phyloP scores from a whole-genome alignment of 2,797 vertebrate genomes.

The Syngnathus rostellatus region DNA sequence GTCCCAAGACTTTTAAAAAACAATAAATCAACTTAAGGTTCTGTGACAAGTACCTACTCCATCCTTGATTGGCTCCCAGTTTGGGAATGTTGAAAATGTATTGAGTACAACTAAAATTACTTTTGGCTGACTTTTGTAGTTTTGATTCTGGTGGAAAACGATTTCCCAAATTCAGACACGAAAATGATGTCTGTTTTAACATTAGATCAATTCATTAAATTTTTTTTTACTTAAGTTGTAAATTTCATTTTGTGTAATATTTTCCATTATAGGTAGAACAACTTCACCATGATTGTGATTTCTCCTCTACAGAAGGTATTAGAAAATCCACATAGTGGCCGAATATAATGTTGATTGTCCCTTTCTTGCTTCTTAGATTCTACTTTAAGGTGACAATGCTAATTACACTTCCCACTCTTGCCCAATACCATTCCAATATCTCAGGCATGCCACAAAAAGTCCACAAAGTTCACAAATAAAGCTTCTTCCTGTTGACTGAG shows the following conservation, averaged over 20 bases:
- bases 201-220: no score
- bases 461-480: not conserved
- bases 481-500: constrained; percentile 8
- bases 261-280: no score
- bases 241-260: no score
- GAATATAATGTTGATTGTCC: no score
- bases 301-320: no score
- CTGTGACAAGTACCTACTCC: not conserved
- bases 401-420: not conserved
- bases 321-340: no score
- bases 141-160: no score
- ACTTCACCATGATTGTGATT: no score
- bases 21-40: not conserved
- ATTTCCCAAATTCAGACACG: not conserved
- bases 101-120: not conserved
- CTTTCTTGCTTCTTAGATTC: not conserved
- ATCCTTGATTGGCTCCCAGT: not conserved
- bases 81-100: not conserved
- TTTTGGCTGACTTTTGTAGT: not conserved
- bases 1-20: constrained; percentile 1
- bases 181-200: not conserved
- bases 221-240: no score
- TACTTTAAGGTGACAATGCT: not conserved
- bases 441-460: constrained; percentile 7
- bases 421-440: constrained; percentile 5